Evolutionary conservation across 2,113 vertebrate species (phyloP), one percentile per base, ranked within the genome.

Genomic region (Aegithalos caudatus): DNA sequence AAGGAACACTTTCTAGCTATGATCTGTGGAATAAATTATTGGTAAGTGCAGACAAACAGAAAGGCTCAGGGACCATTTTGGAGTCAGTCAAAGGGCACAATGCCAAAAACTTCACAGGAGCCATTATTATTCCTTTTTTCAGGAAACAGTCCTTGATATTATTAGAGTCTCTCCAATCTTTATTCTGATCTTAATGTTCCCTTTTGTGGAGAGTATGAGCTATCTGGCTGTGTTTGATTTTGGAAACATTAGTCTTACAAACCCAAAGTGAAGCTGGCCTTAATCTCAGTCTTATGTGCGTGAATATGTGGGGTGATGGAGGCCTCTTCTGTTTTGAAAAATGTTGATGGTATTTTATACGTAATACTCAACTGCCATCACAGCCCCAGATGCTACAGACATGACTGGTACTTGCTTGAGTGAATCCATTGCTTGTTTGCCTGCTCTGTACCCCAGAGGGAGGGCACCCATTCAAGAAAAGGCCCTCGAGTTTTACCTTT

Each of bases 381-480:
- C 15, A 65, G 27, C 29, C 23, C 37, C 24, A 65, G 7, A 5
- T 70, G 64, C 38, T 57, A 10, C 37, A 14, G 20, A 65, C 35
- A 1, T 42, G 31, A 15, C 28, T 13, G 8, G n/a, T 69, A 40
- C 61, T 82, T 91, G 11, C 16, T 58, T 5, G 5, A 64, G 27
- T 64, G 57, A 47, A 37, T 74, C 25, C 23, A 19, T 38, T 51
- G 16, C n/a, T 81, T 51, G 3, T 56, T 92, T 83, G 37, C 74
- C 37, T 16, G 1, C 10, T 53, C n/a, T 81, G 27, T 54, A 27
- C 21, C 1, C 0, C 1, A 22, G 31, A 53, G 21, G 10, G 14
- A 70, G 37, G 31, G 37, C 7, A 71, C 4, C 20, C 27, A 29
- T 33, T 21, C 4, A 2, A 81, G 20, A 48, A 73, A 56, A 76